Evolutionary conservation across 1,140 invertebrate genomes (phyloP), one percentile per base, ranked within the genome.

Genomic region (Lutraria rhynchaena): DNA sequence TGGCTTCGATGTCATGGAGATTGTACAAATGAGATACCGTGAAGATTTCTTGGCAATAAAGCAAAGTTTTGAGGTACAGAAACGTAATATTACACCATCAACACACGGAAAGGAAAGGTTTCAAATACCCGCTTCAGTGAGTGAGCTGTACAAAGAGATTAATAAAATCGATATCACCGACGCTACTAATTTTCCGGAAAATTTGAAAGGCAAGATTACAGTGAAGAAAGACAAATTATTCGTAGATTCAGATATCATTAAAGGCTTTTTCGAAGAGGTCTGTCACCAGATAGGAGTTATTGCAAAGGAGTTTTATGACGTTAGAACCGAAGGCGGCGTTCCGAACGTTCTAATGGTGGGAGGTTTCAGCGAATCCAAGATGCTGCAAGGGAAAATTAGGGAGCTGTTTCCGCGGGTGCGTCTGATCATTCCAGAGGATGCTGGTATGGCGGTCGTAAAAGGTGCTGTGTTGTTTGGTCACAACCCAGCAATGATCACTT

Each of bases 401-500:
- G 44, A 49, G 2, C 37, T 41, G 7, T 81, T 70, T n/a, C 63
- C 77, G 29, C 11, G n/a, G 19, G 33, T 24, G 24, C 22, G 41
- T 15, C 15, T 81, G 27, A 61, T 81, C 17, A 55, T 81, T 19
- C 77, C 77, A 15, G 77, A 81, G n/a, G 67, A 70, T 29, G 77
- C 77, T n/a, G 65, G 77, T 3, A 31, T 81, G 19, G 46, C 51
- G 19, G 77, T 81, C 24, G 22, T 81, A n/a, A 70, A 81, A 61
- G 77, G 77, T 9, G 77, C 77, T 13, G 77, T 81, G 4, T 22
- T 81, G 4, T 70, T 69, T 61, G 77, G 77, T 4, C 67, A 70
- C n/a, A 51, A 81, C 33, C 67, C 77, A n/a, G 53, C 17, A 4
- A 71, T 61, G 57, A 71, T 81, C 24, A 81, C 65, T 1, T 46